Base-by-base conservation (phyloP, 2,888 invertebrate species). In the Glyphotaelius pellucidus region DNA sequence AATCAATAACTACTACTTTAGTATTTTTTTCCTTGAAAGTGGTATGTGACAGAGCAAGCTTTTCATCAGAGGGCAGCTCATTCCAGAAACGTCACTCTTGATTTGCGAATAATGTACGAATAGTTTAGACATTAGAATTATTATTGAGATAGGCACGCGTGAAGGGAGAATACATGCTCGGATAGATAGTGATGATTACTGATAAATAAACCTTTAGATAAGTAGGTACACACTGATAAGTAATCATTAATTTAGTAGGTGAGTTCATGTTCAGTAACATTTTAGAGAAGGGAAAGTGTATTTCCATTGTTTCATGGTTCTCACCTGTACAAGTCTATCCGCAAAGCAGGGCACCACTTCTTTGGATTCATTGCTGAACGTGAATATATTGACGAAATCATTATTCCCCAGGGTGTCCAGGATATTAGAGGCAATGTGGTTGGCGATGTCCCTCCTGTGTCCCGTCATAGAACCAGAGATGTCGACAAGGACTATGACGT, bases 341-440 rank as follows among this genome's bases (percentile, higher is more conserved):
- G 98, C 98, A 95, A 99, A 99, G 95, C 99, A 99, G 35, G 97
- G 97, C 93, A 99, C 98, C 84, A 98, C 97, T 94, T 97, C 97
- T 94, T 98, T 97, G 0, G 98, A 98, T 84, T 97, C 97, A 94
- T 98, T 97, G 94, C 98, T 98, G 96, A 99, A 99, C 94, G 98
- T 98, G 95, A 98, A 98, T 94, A 99, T 98, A 95, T 99, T 99
- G 94, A 99, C 99, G 96, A 98, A 99, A 95, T 99, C 99, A 95
- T 99, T 99, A 95, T 99, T 99, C 89, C 99, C 99, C 83, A 99
- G 97, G 0, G 99, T 99, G 94, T 99, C 99, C 94, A 99, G 96
- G 94, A 99, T 99, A 94, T 98, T 98, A 93, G 97, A 97, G 92
- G 98, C 98, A 84, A 98, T 98, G 95, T 98, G 98, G 95, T 97